phyloP scores from a whole-genome alignment of 2,113 vertebrate genomes.

The Esox niger region DNA sequence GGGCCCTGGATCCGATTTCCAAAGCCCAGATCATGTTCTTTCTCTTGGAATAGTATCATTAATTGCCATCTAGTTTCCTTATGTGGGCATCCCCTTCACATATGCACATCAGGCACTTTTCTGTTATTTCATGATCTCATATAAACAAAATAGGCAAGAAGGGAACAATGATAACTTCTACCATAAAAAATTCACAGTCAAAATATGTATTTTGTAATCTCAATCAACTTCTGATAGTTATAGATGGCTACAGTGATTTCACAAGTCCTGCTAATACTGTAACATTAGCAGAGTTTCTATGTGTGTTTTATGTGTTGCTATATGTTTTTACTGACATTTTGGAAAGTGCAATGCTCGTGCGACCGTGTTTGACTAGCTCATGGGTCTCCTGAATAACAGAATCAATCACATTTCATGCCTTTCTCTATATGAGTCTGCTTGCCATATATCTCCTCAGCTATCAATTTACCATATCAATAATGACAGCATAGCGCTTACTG shows the following conservation, averaged over 20 bases:
- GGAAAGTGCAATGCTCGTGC: too few relatives aligned
- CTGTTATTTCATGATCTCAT: background rate
- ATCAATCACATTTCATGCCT: too few relatives aligned
- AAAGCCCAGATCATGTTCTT: constrained; percentile 65
- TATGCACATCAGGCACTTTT: constrained; percentile 51
- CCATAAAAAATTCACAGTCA: background rate
- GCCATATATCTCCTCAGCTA: background rate
- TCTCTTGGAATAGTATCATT: constrained; percentile 67
- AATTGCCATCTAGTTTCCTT: constrained; percentile 67
- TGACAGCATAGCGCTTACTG: background rate
- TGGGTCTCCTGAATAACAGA: too few relatives aligned
- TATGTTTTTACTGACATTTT: too few relatives aligned
- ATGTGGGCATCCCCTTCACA: constrained; percentile 54
- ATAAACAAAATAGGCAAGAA: background rate
- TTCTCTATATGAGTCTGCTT: background rate
- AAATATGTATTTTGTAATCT: background rate
- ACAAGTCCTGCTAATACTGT: too few relatives aligned
- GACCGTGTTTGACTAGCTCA: too few relatives aligned
- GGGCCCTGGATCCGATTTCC: constrained; percentile 66
- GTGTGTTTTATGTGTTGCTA: too few relatives aligned
- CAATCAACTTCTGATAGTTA: background rate
- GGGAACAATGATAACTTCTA: background rate
- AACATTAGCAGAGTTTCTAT: too few relatives aligned
- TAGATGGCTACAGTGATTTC: background rate
- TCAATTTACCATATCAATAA: background rate